These are phyloP conservation scores for Eugnorisma glareosa DNA, from an alignment of 2,888 invertebrate genomes.

Conservation along the genomic window DNA sequence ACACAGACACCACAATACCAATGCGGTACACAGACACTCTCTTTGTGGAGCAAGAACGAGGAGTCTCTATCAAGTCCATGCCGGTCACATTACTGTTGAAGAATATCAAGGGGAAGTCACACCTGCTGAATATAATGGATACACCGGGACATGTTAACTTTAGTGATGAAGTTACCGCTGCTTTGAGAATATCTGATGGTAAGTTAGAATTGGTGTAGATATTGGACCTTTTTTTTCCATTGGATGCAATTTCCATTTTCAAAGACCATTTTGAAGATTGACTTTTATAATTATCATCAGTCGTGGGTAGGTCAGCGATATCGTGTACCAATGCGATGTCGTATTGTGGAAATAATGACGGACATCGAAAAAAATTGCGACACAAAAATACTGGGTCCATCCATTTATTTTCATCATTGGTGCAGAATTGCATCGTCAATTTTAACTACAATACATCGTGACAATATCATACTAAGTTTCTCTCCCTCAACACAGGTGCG, in stretches of 20 bases:
- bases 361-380: not conserved
- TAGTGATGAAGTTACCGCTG: conserved; percentile 99
- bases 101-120: conserved; percentile 98
- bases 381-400: not conserved
- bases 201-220: conserved; percentile 51
- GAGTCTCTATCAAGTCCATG: conserved; percentile 98
- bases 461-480: not conserved
- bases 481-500: conserved; percentile 91
- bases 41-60: conserved; percentile 99
- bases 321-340: not conserved
- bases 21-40: conserved; percentile 98
- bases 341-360: not conserved
- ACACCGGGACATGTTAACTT: conserved; percentile 99
- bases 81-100: conserved; percentile 98
- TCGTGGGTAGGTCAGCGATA: not conserved
- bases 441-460: not conserved
- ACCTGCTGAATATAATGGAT: conserved; percentile 98
- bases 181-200: conserved; percentile 96
- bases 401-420: not conserved
- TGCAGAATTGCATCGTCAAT: not conserved
- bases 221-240: no score
- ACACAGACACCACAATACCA: conserved; percentile 94
- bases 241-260: not conserved
- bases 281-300: not conserved
- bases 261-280: not conserved